Conservation (phyloP, 1,140 invertebrate species). For the Papilio machaon region DNA sequence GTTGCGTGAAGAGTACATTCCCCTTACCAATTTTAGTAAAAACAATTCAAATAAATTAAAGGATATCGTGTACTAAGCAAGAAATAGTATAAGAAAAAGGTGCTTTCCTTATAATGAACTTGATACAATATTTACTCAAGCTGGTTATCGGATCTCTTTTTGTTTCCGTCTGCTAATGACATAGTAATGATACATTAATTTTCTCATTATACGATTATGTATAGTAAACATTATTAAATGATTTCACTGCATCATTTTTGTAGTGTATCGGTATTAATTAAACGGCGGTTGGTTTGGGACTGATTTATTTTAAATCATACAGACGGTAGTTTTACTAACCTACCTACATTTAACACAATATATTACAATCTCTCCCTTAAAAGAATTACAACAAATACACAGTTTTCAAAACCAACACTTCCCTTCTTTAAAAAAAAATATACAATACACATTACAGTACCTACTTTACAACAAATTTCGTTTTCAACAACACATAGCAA, state of each 20-base stretch:
- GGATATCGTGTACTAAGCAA: background rate
- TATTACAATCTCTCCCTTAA: no score
- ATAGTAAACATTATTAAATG: slow-evolving; percentile 2
- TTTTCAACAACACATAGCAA: no score
- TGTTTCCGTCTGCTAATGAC: slow-evolving; percentile 17
- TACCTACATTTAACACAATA: no score
- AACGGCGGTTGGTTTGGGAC: no score
- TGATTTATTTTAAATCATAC: no score
- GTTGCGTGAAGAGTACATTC: background rate
- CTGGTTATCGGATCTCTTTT: slow-evolving; percentile 10
- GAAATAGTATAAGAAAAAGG: background rate
- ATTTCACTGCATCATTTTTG: slow-evolving; percentile 9
- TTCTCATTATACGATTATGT: background rate
- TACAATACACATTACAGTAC: no score
- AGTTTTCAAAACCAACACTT: no score
- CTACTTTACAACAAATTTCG: no score
- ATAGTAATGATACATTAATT: slow-evolving; percentile 24
- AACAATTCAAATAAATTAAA: background rate
- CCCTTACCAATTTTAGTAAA: background rate
- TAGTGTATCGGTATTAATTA: no score
- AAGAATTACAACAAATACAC: no score
- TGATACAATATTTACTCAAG: background rate
- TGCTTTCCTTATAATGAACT: slow-evolving; percentile 8
- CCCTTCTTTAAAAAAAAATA: no score
- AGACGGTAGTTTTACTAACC: no score